Base-by-base conservation (phyloP, 2,888 invertebrate genomes). In the Orthosia gothica region DNA sequence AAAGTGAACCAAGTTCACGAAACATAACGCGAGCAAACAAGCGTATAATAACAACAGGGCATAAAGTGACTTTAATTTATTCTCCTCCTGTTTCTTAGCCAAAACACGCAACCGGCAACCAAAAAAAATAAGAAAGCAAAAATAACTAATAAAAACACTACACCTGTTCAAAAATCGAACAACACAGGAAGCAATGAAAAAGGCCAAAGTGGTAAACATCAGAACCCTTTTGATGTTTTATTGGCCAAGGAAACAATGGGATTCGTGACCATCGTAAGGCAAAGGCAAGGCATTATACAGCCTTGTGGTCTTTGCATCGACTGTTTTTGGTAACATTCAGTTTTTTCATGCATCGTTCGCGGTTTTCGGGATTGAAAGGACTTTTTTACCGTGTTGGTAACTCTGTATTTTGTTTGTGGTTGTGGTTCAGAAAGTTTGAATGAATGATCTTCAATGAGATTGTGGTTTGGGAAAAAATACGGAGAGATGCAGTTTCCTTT, bases 161-260 rank as follows among this genome's bases (percentile, higher is more conserved):
- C 81, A 84, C 82, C 70, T 73, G 79, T 76, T 71, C 52, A 77
- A 79, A 86, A 82, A 79, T 76, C 68, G 66, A 81, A 81, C 61
- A 70, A 82, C 68, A 81, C 74, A 83, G 87, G 86, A 85, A 85
- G 82, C 86, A 84, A 84, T 82, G 74, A 86, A 87, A 84, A 76
- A 82, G 87, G 61, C 76, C 82, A 59, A 79, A 85, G 85, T 74
- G 85, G 87, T 74, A 70, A 74, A 79, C 67, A 89, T 64, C 85
- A 78, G 74, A 70, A 79, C 70, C 74, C 76, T 89, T 93, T 91
- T 93, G 92, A 92, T 89, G 92, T 93, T 92, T 90, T 91, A 91
- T 90, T 89, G 90, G 87, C 74, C 69, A 72, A 82, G 88, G 82
- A 88, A 91, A 94, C 93, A 93, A 94, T 93, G 88, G 91, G 63